Evolutionary conservation across 2,888 invertebrate genomes (phyloP).

Genomic region (Harmothoe impar): DNA sequence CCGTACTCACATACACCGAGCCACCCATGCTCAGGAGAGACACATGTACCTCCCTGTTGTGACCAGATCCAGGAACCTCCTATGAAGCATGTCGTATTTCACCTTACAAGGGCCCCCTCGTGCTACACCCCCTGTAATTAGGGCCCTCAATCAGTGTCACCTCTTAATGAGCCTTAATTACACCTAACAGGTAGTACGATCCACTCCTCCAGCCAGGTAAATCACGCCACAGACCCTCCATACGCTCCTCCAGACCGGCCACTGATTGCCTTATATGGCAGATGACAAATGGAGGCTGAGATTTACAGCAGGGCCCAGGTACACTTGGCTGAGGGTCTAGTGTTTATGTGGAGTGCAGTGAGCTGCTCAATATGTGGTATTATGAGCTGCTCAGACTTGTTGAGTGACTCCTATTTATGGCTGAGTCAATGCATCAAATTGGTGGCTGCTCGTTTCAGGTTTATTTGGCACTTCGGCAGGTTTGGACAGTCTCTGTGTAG

Average conservation of each 20-base stretch:
- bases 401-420: not conserved
- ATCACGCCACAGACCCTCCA: not conserved
- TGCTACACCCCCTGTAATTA: not conserved
- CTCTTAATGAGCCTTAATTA: slow-evolving; percentile 34
- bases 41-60: too few species aligned
- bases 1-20: too few species aligned
- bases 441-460: too few species aligned
- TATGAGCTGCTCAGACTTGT: slow-evolving; percentile 10
- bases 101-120: not conserved
- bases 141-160: slow-evolving; percentile 25
- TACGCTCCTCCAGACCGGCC: not conserved
- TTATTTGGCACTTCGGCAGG: too few species aligned
- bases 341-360: not conserved
- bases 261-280: slow-evolving; percentile 10
- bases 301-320: not conserved
- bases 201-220: not conserved
- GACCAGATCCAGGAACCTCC: too few species aligned
- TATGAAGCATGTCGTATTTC: slow-evolving; percentile 23
- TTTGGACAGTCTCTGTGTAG: too few species aligned
- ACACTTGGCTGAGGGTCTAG: not conserved
- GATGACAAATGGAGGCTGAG: slow-evolving; percentile 8
- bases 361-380: not conserved
- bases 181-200: slow-evolving; percentile 17
- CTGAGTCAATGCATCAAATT: too few species aligned
- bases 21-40: too few species aligned